Evolutionary conservation across 2,113 vertebrate genomes (phyloP), one percentile per base, ranked within the genome.

Genomic region (Erpornis zantholeuca): DNA sequence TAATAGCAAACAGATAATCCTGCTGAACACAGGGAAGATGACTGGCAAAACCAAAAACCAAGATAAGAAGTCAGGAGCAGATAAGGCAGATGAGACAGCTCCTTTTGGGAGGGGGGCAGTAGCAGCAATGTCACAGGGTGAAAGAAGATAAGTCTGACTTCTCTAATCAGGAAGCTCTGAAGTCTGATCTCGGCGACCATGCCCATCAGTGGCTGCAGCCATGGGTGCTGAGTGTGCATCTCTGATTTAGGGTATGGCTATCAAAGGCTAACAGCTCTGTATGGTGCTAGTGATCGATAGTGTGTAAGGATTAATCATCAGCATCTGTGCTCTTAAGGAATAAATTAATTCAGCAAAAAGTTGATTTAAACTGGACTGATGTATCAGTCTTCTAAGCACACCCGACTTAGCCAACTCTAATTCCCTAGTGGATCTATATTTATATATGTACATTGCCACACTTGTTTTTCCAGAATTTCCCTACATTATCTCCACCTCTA

Each of bases 131-230:
- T 63, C 56, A 70, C 54, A 35, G 75, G 33, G 33, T 70, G 57
- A 73, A 77, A 88, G 47, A 53, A 66, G 53, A 18, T 50, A 79
- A 71, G 3, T 19, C 77, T 86, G 83, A 50, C 29, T 94, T 88
- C 42, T 77, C 12, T 64, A 28, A 70, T 61, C 59, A 59, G 33
- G 14, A 8, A 63, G 22, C 14, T 83, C 68, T 84, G 60, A 53
- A 54, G 33, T 31, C 27, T 81, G 33, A 61, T 57, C 29, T 63
- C 3, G 6, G n/a, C 36, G 81, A 7, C 44, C 36, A 57, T 15
- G 18, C 31, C 14, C 0, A 0, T 5, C 50, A 19, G n/a, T 17
- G 42, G 25, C 19, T 3, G 1, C 6, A 64, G 40, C 12, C 31
- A 38, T 16, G 15, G 25, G 40, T 19, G 15, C 3, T 50, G 3